Evolutionary conservation across 1,140 invertebrate genomes (phyloP).

Genomic region (Tetragnatha versicolor): DNA sequence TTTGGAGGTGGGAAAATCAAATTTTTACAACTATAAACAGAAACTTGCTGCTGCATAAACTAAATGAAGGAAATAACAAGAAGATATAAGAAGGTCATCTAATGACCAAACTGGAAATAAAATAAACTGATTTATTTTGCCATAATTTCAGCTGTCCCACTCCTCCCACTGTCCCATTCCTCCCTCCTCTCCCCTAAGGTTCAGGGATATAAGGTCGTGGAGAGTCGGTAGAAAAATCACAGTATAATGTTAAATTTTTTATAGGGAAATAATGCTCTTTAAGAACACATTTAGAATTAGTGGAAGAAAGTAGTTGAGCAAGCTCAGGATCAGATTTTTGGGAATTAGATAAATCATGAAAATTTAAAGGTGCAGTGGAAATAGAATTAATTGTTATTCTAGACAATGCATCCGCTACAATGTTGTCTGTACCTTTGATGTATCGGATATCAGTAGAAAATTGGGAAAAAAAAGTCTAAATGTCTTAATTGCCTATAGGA

Average conservation of each 20-base stretch:
- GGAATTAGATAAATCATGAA: neutral
- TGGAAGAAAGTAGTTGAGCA: neutral
- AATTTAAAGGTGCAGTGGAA: neutral
- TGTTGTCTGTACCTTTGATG: neutral
- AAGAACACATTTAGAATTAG: neutral
- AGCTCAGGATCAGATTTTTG: neutral
- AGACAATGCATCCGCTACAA: neutral
- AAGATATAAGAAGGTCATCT: too few species aligned
- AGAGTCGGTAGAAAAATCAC: neutral
- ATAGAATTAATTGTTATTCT: neutral
- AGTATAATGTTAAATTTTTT: neutral
- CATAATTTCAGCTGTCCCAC: too few species aligned
- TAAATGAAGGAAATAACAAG: too few species aligned
- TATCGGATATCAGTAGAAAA: neutral
- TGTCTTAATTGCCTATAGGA: neutral
- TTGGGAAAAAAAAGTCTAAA: neutral
- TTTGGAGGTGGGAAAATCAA: too few species aligned
- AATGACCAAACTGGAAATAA: too few species aligned
- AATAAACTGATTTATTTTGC: too few species aligned
- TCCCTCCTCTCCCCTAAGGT: too few species aligned
- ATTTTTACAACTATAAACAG: too few species aligned
- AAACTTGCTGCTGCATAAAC: too few species aligned
- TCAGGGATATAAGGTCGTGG: constrained; percentile 27
- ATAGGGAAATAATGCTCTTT: neutral
- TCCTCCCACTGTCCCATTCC: too few species aligned